Percentiles rank a stretch among this genome's conserved stretches.
Evolutionary conservation across 2,797 vertebrate genomes (phyloP).

Genomic region (Ispidina picta): DNA sequence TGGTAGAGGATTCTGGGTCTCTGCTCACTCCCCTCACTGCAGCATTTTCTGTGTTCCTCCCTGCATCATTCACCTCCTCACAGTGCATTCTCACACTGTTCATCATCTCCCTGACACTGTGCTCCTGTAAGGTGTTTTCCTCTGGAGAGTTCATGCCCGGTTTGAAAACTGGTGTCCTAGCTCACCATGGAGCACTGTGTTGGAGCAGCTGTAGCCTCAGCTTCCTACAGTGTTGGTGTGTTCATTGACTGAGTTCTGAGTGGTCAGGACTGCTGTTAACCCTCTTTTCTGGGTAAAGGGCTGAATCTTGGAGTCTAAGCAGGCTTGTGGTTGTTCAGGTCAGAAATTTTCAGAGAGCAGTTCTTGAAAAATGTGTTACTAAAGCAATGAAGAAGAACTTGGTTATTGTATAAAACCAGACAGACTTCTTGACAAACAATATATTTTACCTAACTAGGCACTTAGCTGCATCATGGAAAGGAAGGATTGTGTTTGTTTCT

Average conservation of each 20-base stretch:
- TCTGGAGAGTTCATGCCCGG: background rate
- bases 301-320: background rate
- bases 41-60: background rate
- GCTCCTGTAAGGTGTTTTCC: background rate
- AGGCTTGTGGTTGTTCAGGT: background rate
- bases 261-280: background rate
- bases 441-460: background rate
- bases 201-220: background rate
- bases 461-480: background rate
- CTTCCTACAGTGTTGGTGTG: background rate
- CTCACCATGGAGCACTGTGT: background rate
- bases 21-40: background rate
- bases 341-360: background rate
- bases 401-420: background rate
- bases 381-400: background rate
- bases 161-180: background rate
- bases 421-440: background rate
- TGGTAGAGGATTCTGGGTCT: background rate
- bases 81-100: background rate
- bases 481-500: background rate
- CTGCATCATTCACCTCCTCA: background rate
- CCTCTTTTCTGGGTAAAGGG: background rate
- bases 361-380: background rate
- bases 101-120: background rate
- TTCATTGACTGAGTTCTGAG: background rate